Evolutionary conservation across 2,797 vertebrate species (phyloP), one percentile per base, ranked within the genome.

Genomic region (Neosilurus hyrtlii): DNA sequence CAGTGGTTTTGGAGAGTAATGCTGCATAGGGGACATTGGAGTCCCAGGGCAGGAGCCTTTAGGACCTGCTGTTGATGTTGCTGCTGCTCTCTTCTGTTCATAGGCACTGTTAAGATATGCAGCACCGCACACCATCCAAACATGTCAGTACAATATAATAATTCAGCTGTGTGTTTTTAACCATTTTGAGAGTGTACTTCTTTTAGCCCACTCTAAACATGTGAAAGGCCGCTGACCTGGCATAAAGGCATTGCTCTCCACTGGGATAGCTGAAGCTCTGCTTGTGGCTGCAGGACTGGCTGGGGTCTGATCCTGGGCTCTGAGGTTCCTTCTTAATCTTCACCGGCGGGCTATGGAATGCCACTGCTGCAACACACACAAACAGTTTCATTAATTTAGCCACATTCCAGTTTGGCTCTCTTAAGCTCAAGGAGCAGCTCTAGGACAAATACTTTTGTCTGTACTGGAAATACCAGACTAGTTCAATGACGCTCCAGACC

Each of bases 161-260:
- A 65, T 65, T 12, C 24, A 65, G 61, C 49, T 65, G 26, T 79
- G 16, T 30, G 15, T 15, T 22, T 52, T 56, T 57, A 24, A 11
- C 65, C 26, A 56, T 37, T 56, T 37, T 68, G 52, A 30, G 49
- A 68, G 22, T 68, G 37, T 20, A 65, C 76, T 65, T 78, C 61
- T 59, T 80, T 71, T 71, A 57, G 56, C 20, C 14, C 54, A 70
- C 30, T 59, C 63, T 30, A 61, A 76, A 68, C 62, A 51, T 20
- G 43, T 22, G n/a, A 77, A 59, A 0, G 20, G 22, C n/a, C 37
- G 1, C 24, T 92, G 88, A 99, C 97, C 97, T 98, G 95, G 95
- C 91, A 26, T 97, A 99, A 96, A 98, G 96, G 96, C 97, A 98
- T 96, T 96, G 97, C 93, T 99, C 94, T 89, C 96, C 95, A 76